phyloP scores from a whole-genome alignment of 2,113 vertebrate genomes.

The Odocoileus hemionus region DNA sequence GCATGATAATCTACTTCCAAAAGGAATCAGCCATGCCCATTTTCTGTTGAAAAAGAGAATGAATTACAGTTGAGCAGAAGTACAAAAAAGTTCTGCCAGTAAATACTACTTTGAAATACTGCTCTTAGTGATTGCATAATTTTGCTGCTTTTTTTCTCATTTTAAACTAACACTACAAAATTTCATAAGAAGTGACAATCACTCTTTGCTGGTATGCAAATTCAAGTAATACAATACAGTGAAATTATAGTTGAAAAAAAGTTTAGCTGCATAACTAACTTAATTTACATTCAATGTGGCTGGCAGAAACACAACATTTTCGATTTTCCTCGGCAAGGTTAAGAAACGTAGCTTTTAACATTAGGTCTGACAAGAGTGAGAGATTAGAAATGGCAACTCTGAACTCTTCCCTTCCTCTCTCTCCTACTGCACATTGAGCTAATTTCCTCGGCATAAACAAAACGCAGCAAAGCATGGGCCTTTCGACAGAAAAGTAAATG shows the following conservation, averaged over 20 bases:
- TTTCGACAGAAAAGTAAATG: constrained; percentile 58
- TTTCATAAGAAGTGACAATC: constrained; percentile 24
- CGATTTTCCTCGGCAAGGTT: not conserved
- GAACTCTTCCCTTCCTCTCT: constrained; percentile 13
- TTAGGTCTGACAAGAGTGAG: constrained; percentile 64
- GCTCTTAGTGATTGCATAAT: not conserved
- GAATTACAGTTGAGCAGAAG: constrained; percentile 2
- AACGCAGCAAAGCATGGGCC: not conserved
- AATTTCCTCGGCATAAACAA: constrained; percentile 68
- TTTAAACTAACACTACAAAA: constrained; percentile 31
- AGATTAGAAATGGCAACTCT: constrained; percentile 60
- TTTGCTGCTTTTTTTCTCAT: constrained; percentile 29
- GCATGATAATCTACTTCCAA: not conserved
- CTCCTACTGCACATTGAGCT: constrained; percentile 53
- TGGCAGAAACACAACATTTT: constrained; percentile 24
- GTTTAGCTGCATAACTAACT: constrained; percentile 36
- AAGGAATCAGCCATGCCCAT: not conserved
- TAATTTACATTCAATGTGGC: constrained; percentile 5
- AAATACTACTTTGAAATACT: constrained; percentile 51
- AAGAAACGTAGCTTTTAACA: constrained; percentile 62
- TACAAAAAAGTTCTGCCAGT: constrained; percentile 37
- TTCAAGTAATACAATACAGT: not conserved
- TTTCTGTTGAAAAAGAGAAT: constrained; percentile 35
- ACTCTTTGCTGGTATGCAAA: constrained; percentile 14
- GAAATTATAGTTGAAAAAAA: constrained; percentile 46